Evolutionary conservation across 2,888 invertebrate species (phyloP), one percentile per base, ranked within the genome.

Genomic region (Xestia sexstrigata): DNA sequence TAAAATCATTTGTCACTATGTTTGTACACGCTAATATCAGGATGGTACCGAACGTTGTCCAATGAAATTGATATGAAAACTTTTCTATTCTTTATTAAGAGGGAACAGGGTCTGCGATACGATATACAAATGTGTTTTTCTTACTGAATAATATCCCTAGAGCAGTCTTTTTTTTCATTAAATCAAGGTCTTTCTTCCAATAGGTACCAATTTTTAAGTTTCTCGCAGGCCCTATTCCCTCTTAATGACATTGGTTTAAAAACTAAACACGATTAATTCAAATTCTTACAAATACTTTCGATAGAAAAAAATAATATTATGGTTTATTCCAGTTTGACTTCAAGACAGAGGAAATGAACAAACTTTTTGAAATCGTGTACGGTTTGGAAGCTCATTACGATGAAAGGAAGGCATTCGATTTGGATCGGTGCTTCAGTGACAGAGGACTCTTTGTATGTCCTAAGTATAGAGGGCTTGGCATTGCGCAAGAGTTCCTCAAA

Each of bases 401-500:
- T 30, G 78, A 86, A 23, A 58, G 77, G 1, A 79, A 86, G 13
- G 80, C 78, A 17, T 79, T 87, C 1, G 73, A 85, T 5, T 69
- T 90, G 1, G 85, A 90, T 6, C 60, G 70, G 4, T 84, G 81
- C 45, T 91, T 87, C 30, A 85, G 85, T 45, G 92, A 87, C 49
- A 81, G 87, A 65, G 89, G 90, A 0, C 20, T 92, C 2, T 82
- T 88, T 11, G 91, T 92, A 0, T 82, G 86, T 42, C 81, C 87
- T 5, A 79, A 88, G 13, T 90, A 86, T 39, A 89, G 91, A 74
- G 80, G 88, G 4, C 78, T 89, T 8, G 90, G 92, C 1, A 88
- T 92, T 15, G 90, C 91, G 4, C 78, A 84, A 67, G 88, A 90
- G 55, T 68, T 92, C 11, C 75, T 91, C 6, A 89, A 84, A 80